These are phyloP conservation scores for Sinodicranocentrus sp. DNA, from an alignment of 2,888 invertebrate species.

Conservation along the genomic window DNA sequence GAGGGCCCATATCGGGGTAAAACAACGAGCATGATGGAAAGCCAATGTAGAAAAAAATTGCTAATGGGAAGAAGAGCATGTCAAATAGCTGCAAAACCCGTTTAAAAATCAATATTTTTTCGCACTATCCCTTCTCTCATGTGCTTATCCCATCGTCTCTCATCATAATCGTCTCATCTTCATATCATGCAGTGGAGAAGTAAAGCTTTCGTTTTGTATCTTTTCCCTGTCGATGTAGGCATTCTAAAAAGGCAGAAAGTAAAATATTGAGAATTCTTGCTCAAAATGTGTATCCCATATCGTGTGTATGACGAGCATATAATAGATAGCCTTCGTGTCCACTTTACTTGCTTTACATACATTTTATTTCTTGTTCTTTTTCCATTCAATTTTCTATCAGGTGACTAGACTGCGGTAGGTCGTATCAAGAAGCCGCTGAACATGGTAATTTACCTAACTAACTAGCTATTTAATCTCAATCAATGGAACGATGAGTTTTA, in stretches of 20 bases:
- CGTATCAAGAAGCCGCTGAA: conserved; percentile 71
- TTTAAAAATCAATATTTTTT: conserved; percentile 67
- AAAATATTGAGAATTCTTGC: not conserved
- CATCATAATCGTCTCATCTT: conserved; percentile 15
- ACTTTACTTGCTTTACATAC: conserved; percentile 21
- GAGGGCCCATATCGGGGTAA: not conserved
- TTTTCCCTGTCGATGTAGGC: conserved; percentile 7
- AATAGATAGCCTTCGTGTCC: conserved; percentile 37
- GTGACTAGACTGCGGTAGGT: conserved; percentile 70
- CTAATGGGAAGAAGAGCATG: conserved; percentile 61
- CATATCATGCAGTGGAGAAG: conserved; percentile 41
- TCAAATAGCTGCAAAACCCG: conserved; percentile 63
- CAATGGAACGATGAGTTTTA: conserved; percentile 69
- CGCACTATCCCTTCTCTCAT: conserved; percentile 43
- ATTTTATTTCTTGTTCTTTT: conserved; percentile 53
- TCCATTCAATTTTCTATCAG: conserved; percentile 47
- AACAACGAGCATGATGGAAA: conserved; percentile 11
- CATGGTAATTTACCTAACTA: conserved; percentile 70
- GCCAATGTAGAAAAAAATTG: conserved; percentile 14
- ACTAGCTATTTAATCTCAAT: conserved; percentile 71
- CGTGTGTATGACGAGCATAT: not conserved
- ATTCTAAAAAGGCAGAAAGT: not conserved
- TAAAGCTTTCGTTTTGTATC: conserved; percentile 23
- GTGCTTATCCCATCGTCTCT: conserved; percentile 6
- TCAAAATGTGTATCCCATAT: not conserved